Evolutionary conservation across 1,140 invertebrate genomes (phyloP).

Genomic region (Papilio machaon): DNA sequence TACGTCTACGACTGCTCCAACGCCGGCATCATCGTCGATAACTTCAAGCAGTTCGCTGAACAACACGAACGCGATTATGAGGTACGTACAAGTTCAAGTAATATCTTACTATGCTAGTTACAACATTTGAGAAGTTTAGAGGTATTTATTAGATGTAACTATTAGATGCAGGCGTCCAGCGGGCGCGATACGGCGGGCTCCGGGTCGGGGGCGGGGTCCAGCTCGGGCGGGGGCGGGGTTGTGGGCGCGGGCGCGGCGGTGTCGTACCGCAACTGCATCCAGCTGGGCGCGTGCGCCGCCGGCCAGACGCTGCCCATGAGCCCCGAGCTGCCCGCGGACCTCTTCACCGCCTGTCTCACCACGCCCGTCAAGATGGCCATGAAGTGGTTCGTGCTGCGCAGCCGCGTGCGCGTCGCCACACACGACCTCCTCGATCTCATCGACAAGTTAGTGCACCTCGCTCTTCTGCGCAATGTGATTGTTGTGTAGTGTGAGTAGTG

Average conservation of each 20-base stretch:
- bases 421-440: constrained; percentile 94
- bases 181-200: constrained; percentile 45
- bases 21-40: constrained; percentile 97
- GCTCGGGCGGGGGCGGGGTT: constrained; percentile 37
- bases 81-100: constrained; percentile 69
- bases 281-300: constrained; percentile 96
- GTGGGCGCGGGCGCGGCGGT: constrained; percentile 61
- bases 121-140: not conserved
- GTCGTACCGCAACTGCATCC: constrained; percentile 95
- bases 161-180: constrained; percentile 22
- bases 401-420: constrained; percentile 91
- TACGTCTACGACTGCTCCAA: constrained; percentile 99
- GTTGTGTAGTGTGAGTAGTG: not conserved
- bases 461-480: not conserved
- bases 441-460: constrained; percentile 88
- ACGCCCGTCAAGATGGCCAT: constrained; percentile 99
- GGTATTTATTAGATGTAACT: not conserved
- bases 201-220: constrained; percentile 19
- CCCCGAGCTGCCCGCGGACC: constrained; percentile 98
- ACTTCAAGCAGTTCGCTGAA: constrained; percentile 95
- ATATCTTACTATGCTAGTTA: not conserved
- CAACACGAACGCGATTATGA: constrained; percentile 95
- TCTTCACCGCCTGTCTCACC: constrained; percentile 98
- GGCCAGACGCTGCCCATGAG: constrained; percentile 98
- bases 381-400: constrained; percentile 96